Evolutionary conservation across 2,888 invertebrate genomes (phyloP), one percentile per base, ranked within the genome.

Genomic region (Tetrapedia diversipes): DNA sequence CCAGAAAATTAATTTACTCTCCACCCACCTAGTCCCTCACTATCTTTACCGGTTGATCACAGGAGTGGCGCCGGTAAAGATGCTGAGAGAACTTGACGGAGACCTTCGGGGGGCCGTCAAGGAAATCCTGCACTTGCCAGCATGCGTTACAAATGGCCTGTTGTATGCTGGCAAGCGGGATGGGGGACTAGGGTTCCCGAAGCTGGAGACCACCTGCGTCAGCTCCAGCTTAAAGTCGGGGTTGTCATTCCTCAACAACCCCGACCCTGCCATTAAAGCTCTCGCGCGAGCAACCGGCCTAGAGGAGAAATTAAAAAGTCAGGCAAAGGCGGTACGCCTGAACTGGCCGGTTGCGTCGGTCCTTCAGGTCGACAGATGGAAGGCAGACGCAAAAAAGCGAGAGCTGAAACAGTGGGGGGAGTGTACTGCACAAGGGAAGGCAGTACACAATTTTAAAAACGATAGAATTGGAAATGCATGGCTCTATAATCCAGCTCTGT

Each of bases 1-100:
- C 29, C 43, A 64, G 19, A 64, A 64, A 19, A 7, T 53, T 0
- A 2, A 54, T 0, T 6, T 65, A 1, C 39, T 65, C 43, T 54
- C 54, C 47, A 47, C 47, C 0, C 47, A 56, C 34, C 45, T 66
- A 1, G 37, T 66, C 32, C 66, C 66, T 22, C 66, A 66, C 24
- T 66, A 22, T 22, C 19, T 66, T 11, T 66, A 66, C 37, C 43
- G 32, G n/a, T 64, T 64, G 2, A 29, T 43, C 1, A 24, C 29
- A 16, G 34, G 51, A 4, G 8, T 22, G 1, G 19, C n/a, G n/a
- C n/a, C n/a, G n/a, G n/a, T n/a, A n/a, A 32, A 1, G 19, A 32
- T 8, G 7, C n/a, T 65, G 3, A 65, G 45, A 14, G 14, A 34
- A n/a, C 32, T 64, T 0, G 64, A 43, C 43, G 22, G 32, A 29